These are phyloP conservation scores for Denticeps clupeoides DNA, from an alignment of 2,797 vertebrate genomes.

Conservation along the genomic window DNA sequence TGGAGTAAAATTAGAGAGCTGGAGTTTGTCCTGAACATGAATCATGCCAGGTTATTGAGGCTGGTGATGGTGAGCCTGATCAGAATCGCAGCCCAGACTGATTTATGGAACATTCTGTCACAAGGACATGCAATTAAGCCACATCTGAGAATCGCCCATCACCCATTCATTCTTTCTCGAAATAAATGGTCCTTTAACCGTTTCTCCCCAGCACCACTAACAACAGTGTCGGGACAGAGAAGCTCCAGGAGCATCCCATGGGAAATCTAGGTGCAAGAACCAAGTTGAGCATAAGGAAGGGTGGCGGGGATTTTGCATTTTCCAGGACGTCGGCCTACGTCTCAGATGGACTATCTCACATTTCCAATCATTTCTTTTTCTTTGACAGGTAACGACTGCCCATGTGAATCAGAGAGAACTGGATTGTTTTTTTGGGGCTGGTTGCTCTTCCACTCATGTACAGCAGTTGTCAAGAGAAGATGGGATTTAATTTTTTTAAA, in stretches of 20 bases:
- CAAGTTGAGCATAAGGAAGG: constrained; percentile 54
- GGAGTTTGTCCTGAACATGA: constrained; percentile 35
- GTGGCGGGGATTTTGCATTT: constrained; percentile 48
- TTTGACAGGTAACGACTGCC: constrained; percentile 31
- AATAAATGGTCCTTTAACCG: constrained; percentile 46
- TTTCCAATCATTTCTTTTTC: constrained; percentile 44
- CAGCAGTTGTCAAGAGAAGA: no score
- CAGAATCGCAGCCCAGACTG: constrained; percentile 27
- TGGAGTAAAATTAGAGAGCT: constrained; percentile 35
- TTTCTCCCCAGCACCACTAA: constrained; percentile 40
- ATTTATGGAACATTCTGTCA: constrained; percentile 34
- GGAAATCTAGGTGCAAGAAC: constrained; percentile 61
- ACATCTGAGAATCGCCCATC: constrained; percentile 19
- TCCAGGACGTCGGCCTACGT: constrained; percentile 49
- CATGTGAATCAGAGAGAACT: no score
- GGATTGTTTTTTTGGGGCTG: no score
- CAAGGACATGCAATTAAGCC: constrained; percentile 36
- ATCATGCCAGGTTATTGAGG: constrained; percentile 34
- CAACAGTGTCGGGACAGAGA: constrained; percentile 17
- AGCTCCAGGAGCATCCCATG: constrained; percentile 39
- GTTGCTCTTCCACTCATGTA: no score
- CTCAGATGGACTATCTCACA: constrained; percentile 46
- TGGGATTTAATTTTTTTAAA: no score
- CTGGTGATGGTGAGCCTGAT: constrained; percentile 24
- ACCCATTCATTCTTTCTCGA: not conserved